Evolutionary conservation across 2,888 invertebrate genomes (phyloP).

Genomic region (Lycophotia porphyrea): DNA sequence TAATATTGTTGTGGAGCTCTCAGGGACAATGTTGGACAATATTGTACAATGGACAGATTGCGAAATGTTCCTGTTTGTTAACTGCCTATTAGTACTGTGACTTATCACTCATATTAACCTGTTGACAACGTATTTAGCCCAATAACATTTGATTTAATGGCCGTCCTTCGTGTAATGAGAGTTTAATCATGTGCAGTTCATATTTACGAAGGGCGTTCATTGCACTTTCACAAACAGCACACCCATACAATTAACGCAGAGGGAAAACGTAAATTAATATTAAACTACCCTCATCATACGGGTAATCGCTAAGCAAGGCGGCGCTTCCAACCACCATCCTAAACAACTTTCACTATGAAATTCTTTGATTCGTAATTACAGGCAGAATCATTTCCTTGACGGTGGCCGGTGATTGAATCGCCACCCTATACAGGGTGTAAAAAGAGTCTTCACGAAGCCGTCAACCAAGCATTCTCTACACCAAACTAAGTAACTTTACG

Average conservation of each 20-base stretch:
- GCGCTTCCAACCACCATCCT: too few species aligned
- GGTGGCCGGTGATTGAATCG: not conserved
- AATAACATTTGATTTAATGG: conserved; percentile 60
- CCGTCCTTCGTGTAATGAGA: conserved; percentile 35
- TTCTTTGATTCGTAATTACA: not conserved
- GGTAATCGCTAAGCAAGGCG: not conserved
- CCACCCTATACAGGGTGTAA: too few species aligned
- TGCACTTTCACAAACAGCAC: conserved; percentile 40
- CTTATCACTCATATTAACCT: conserved; percentile 52
- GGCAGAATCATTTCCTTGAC: not conserved
- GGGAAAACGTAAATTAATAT: not conserved
- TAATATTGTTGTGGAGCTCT: conserved; percentile 28
- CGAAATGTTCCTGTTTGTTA: conserved; percentile 57
- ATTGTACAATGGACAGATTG: conserved; percentile 53
- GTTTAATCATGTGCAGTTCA: conserved; percentile 31
- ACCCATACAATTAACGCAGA: not conserved
- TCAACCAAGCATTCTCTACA: too few species aligned
- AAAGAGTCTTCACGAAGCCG: too few species aligned
- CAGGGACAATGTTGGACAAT: conserved; percentile 48
- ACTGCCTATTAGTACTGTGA: conserved; percentile 46
- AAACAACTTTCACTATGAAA: not conserved
- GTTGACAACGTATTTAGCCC: conserved; percentile 50
- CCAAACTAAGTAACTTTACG: too few species aligned
- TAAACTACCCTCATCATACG: not conserved
- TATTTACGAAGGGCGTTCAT: conserved; percentile 32